Evolutionary conservation across 2,113 vertebrate species (phyloP).

Genomic region (Variabilichromis moorii): DNA sequence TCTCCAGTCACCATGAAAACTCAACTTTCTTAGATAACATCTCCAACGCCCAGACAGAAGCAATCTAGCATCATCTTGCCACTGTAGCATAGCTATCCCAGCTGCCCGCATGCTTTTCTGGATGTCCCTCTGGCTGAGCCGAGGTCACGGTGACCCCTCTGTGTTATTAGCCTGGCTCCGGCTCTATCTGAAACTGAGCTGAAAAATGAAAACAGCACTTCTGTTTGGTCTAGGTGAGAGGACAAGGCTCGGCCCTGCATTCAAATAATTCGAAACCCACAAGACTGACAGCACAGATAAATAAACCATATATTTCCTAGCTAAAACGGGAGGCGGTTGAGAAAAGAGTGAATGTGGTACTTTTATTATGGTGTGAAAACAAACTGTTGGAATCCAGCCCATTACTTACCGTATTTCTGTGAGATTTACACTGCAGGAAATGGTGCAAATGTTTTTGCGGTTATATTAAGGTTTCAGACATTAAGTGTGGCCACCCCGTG

Average conservation of each 20-base stretch:
- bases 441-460: constrained; percentile 8
- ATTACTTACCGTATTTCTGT: background rate
- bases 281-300: constrained; percentile 38
- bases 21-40: constrained; percentile 39
- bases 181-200: constrained; percentile 24
- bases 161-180: constrained; percentile 53
- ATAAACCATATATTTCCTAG: constrained; percentile 32
- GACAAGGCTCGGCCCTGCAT: background rate
- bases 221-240: constrained; percentile 56
- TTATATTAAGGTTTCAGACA: background rate
- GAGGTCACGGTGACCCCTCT: constrained; percentile 41
- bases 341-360: background rate
- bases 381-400: constrained; percentile 3
- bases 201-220: constrained; percentile 59
- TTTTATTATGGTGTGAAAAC: constrained; percentile 39
- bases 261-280: background rate
- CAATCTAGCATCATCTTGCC: constrained; percentile 40
- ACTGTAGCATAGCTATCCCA: constrained; percentile 17
- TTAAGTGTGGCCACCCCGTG: background rate
- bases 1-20: constrained; percentile 18
- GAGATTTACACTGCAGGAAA: constrained; percentile 1
- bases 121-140: constrained; percentile 24
- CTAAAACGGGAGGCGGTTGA: background rate
- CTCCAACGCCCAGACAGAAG: constrained; percentile 23
- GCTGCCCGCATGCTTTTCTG: background rate